Evolutionary conservation across 37 sponge, comb jelly and placozoan genomes (phyloP).

Genomic region (Chondrilla cf. caribensis): DNA sequence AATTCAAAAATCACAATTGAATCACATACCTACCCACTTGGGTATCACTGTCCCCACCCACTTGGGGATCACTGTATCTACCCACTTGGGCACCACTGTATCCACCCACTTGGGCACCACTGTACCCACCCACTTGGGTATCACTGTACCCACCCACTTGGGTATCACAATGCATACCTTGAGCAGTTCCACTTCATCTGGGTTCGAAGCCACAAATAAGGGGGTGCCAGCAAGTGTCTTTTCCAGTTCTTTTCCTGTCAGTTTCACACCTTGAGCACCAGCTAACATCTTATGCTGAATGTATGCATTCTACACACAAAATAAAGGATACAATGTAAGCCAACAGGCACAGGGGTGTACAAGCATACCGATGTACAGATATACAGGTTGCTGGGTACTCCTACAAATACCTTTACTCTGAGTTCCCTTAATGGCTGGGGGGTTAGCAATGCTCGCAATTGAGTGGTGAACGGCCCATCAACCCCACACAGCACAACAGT

Average conservation of each 20-base stretch:
- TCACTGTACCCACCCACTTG: too few species aligned
- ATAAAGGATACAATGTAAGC: too few species aligned
- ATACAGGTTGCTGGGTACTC: too few species aligned
- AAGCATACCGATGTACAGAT: too few species aligned
- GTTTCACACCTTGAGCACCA: constrained; percentile 82
- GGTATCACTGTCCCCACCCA: too few species aligned
- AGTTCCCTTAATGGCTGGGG: constrained; percentile 96
- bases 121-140: too few species aligned
- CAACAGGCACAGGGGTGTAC: too few species aligned
- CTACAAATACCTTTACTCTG: constrained; percentile 80
- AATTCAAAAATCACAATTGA: constrained; percentile 5
- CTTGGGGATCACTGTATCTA: too few species aligned
- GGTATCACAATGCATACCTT: constrained; percentile 73
- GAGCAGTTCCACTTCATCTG: constrained; percentile 85
- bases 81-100: too few species aligned
- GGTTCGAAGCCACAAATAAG: constrained; percentile 82
- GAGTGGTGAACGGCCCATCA: constrained; percentile 87
- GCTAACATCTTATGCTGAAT: constrained; percentile 73
- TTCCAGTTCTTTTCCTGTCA: constrained; percentile 87
- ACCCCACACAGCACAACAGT: constrained; percentile 80
- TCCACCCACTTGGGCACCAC: too few species aligned
- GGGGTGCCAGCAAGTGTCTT: constrained; percentile 89
- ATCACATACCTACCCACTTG: not conserved
- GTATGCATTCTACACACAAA: constrained; percentile 72
- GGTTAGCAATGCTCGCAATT: constrained; percentile 88